These are phyloP conservation scores for Periplaneta americana DNA, from an alignment of 1,140 invertebrate species.

Conservation along the genomic window DNA sequence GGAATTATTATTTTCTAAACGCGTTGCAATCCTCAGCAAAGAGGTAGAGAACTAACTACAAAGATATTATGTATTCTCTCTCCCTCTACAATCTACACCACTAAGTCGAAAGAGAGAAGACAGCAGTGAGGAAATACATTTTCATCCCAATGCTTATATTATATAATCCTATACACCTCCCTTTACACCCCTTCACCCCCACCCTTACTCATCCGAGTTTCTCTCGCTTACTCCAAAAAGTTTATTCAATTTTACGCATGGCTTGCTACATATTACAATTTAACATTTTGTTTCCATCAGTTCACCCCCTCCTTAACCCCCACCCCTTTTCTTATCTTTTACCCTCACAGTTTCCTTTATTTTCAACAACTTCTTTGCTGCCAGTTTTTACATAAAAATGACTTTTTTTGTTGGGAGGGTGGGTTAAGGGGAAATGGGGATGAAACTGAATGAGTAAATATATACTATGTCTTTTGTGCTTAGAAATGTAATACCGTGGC, in stretches of 20 bases:
- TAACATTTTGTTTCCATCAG: conserved; percentile 17
- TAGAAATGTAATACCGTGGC: not conserved
- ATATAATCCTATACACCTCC: conserved; percentile 1
- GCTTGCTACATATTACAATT: conserved; percentile 24
- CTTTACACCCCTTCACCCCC: no score
- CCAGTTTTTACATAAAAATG: conserved; percentile 8
- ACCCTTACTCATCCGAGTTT: no score
- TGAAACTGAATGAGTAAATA: not conserved
- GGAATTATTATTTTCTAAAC: not conserved
- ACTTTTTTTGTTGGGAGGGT: not conserved
- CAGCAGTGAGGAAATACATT: conserved; percentile 3
- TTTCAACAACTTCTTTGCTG: not conserved
- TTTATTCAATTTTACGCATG: conserved; percentile 28
- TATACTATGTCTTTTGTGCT: conserved; percentile 5
- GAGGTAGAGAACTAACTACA: conserved; percentile 2
- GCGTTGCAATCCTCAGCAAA: conserved; percentile 5
- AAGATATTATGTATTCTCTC: conserved; percentile 3
- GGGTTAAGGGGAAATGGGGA: not conserved
- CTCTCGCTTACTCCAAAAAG: conserved; percentile 6
- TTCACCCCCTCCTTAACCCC: not conserved
- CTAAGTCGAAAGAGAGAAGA: not conserved
- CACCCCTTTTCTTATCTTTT: not conserved
- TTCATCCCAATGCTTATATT: conserved; percentile 7
- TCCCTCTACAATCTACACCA: no score
- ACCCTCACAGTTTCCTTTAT: not conserved